Evolutionary conservation across 2,888 invertebrate species (phyloP), one percentile per base, ranked within the genome.

Genomic region (Polyommatus icarus): DNA sequence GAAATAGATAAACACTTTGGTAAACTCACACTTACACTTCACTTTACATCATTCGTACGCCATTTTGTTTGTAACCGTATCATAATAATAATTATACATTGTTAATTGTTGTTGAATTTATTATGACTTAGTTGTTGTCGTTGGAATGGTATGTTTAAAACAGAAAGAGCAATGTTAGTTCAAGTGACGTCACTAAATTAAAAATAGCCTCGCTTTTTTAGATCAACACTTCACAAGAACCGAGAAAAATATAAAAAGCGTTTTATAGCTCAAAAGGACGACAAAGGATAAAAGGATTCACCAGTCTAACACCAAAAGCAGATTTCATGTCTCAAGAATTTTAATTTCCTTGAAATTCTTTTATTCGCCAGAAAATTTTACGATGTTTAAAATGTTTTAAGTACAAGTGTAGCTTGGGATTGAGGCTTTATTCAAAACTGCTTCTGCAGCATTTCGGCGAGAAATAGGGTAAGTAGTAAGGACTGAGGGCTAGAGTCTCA

Each of bases 201-300:
- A 61, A 61, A 61, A 4, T 1, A 1, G 12, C 12, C 24, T 10
- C 20, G 59, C 59, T 20, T 20, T 8, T 59, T 61, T 24, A 61
- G 24, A 61, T 61, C 3, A 12, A 12, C 61, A 12, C 24, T 10
- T 12, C 61, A 24, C 12, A 12, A 61, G 24, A 20, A 67, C 67
- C 29, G 67, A 67, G 67, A 67, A 67, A 12, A 32, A 12, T 4
- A 61, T 15, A 32, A 67, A 20, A 10, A n/a, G 3, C 67, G 29
- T 15, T 67, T 67, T 29, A 18, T 29, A 67, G 29, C 67, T 67
- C 67, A 32, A 67, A 67, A 61, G 29, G 15, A 67, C 15, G 67
- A 67, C 67, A 67, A 32, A 67, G 29, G 67, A 67, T 67, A 67
- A 67, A 67, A 67, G 15, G 67, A 67, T 67, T 67, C 24, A 67